A percentile compares a stretch with the other conserved stretches of the same genome.
Conservation (phyloP, 2,113 vertebrate genomes). For the Chloebia gouldiae region DNA sequence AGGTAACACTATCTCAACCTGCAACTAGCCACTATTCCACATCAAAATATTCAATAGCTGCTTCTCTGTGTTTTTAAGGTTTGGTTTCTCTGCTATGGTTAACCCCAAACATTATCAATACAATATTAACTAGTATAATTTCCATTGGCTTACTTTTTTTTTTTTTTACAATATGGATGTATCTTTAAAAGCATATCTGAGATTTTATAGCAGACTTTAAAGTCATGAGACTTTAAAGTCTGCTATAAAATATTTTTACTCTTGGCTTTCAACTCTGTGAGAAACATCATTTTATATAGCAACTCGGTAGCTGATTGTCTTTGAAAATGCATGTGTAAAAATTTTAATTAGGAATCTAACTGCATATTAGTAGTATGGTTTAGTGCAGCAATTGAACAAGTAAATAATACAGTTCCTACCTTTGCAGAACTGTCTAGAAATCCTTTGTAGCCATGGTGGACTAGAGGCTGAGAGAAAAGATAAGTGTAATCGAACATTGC, state of each 20-base stretch:
- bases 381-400: not conserved
- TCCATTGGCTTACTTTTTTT: not conserved
- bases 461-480: slow-evolving; percentile 90
- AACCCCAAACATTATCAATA: not conserved
- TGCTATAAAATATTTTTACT: not conserved
- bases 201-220: no score
- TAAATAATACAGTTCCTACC: slow-evolving; percentile 58
- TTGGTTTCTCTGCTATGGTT: not conserved
- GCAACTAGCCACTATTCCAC: not conserved
- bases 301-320: not conserved
- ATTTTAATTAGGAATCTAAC: not conserved
- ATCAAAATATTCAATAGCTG: not conserved
- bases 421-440: slow-evolving; percentile 91
- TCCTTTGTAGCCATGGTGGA: slow-evolving; percentile 88
- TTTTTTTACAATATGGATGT: not conserved
- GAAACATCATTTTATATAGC: not conserved
- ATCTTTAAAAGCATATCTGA: not conserved
- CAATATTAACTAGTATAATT: not conserved
- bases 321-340: not conserved
- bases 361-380: not conserved
- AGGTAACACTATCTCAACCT: not conserved
- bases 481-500: slow-evolving; percentile 88
- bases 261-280: not conserved
- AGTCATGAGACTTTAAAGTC: not conserved
- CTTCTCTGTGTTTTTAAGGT: not conserved